Conservation (phyloP, 2,888 invertebrate species). For the Drosophila pullipes region DNA sequence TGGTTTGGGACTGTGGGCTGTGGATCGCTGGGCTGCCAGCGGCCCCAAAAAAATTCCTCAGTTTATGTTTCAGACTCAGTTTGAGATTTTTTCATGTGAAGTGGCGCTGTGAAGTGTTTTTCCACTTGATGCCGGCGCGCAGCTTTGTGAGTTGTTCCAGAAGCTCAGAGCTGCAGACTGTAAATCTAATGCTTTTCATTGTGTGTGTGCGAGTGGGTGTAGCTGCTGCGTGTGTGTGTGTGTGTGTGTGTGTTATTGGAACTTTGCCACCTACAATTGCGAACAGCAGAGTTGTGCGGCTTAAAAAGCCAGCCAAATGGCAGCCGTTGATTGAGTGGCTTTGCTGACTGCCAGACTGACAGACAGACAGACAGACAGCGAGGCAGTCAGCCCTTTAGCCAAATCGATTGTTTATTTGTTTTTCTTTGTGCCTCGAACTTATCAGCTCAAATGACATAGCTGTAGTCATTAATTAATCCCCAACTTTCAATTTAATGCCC, state of each 20-base stretch:
- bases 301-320: slow-evolving; percentile 52
- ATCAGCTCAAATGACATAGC: slow-evolving; percentile 51
- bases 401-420: slow-evolving; percentile 71
- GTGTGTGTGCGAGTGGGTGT: background rate
- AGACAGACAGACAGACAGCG: background rate
- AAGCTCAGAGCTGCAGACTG: slow-evolving; percentile 33
- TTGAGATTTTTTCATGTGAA: slow-evolving; percentile 75
- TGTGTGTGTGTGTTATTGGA: slow-evolving; percentile 49
- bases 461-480: slow-evolving; percentile 53
- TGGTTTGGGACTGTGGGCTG: background rate
- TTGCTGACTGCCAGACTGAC: slow-evolving; percentile 13
- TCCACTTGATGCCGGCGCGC: slow-evolving; percentile 53
- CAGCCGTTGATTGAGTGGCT: slow-evolving; percentile 66
- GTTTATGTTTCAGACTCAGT: background rate
- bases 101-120: slow-evolving; percentile 68
- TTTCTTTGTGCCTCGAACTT: slow-evolving; percentile 25
- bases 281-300: slow-evolving; percentile 25
- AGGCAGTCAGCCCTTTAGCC: slow-evolving; percentile 16
- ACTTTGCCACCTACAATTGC: slow-evolving; percentile 36
- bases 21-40: slow-evolving; percentile 5
- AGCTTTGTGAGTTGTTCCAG: slow-evolving; percentile 64
- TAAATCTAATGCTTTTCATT: slow-evolving; percentile 47
- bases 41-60: background rate
- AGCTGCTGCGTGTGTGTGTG: slow-evolving; percentile 2
- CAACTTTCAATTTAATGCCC: slow-evolving; percentile 27